Base-by-base conservation (phyloP, 2,888 invertebrate species). In the Mythimna impura region DNA sequence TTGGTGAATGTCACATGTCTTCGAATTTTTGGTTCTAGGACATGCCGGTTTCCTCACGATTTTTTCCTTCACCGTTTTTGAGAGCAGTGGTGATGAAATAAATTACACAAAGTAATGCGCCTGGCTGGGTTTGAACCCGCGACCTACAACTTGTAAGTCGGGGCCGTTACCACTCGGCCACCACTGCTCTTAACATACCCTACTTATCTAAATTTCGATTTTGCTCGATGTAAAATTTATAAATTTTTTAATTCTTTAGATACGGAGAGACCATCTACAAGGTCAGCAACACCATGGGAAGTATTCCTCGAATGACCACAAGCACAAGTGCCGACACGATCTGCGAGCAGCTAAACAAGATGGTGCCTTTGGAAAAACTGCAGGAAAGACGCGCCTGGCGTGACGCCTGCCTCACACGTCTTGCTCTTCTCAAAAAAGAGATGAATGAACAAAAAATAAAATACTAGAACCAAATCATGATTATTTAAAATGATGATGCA, bases 371-470 rank as follows among this genome's bases (percentile, higher is more conserved):
- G 47, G 97, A 98, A 36, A 97, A 97, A 85, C 93, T 99, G 68
- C 97, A 96, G 69, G 97, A 98, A 74, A 95, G 98, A 78, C 97
- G 99, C 40, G 97, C 97, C 0, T 99, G 99, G 98, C 97, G 99
- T 30, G 99, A 99, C 89, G 97, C 97, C 50, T 98, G 98, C 81
- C 96, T 99, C 30, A 98, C 98, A 0, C 97, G 98, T 75, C 95
- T 99, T 17, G 97, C 98, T 36, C 94, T 98, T 73, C 95, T 99
- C 71, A 99, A 99, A 92, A 97, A 97, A 82, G 97, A 98, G 88
- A 96, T 98, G 93, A 96, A 97, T 73, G 90, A 92, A 62, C 91
- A 91, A 60, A 81, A 81, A 70, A 57, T 61, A 14, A 81, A 82
- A 65, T 82, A 81, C 30, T 67, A 66, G 57, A 81, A 81, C 20